A percentile compares a stretch with the other conserved stretches of the same genome.
phyloP scores from a whole-genome alignment of 2,888 invertebrate genomes.

The Halictus ligatus region DNA sequence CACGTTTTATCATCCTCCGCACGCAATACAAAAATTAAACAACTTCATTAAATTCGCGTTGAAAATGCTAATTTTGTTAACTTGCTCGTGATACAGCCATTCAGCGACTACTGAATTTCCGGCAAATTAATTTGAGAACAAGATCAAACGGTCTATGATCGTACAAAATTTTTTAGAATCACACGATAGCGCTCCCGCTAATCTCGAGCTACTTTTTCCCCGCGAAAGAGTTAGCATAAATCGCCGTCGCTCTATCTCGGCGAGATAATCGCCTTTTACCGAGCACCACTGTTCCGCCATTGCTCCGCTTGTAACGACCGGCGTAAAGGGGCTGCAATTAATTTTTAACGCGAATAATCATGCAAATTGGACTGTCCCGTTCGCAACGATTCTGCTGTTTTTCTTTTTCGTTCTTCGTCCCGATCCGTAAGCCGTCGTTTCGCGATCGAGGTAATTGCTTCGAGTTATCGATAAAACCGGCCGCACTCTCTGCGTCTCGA shows the following conservation, averaged over 20 bases:
- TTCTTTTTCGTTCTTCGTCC: not conserved
- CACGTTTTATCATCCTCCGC: no score
- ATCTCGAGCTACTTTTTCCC: not conserved
- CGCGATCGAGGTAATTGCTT: conserved; percentile 5
- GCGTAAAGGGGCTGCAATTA: not conserved
- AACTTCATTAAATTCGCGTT: not conserved
- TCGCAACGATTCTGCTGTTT: no score
- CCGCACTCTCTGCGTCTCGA: not conserved
- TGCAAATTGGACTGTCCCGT: not conserved
- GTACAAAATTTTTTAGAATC: not conserved
- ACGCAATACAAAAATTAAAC: not conserved
- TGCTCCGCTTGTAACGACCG: not conserved
- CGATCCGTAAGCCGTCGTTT: not conserved
- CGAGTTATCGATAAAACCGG: not conserved
- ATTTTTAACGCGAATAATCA: not conserved
- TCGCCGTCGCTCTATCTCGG: not conserved
- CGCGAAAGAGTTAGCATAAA: not conserved
- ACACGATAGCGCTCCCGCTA: not conserved
- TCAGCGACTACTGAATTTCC: no score
- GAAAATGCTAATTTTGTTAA: not conserved
- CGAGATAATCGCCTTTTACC: not conserved
- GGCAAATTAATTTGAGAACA: no score
- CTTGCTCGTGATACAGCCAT: no score
- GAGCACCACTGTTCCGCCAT: not conserved
- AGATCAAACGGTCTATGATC: not conserved